These are phyloP conservation scores for Limanda limanda DNA, from an alignment of 2,113 vertebrate species.

Conservation along the genomic window DNA sequence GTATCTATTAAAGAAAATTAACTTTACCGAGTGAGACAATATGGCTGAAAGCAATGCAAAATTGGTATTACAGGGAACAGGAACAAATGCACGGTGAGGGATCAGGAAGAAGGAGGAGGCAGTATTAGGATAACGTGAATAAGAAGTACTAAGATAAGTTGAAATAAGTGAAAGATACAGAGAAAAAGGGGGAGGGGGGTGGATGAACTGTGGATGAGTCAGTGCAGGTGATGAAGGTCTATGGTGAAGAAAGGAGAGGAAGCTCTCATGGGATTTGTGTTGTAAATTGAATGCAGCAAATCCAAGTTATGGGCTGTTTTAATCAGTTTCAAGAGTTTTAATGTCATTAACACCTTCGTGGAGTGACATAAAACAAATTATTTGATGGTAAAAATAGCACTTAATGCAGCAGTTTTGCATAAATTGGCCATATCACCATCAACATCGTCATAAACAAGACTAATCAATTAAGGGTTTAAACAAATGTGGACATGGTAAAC, in stretches of 20 bases:
- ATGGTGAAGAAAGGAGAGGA: constrained; percentile 12
- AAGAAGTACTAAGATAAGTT: constrained; percentile 13
- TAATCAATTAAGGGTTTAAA: neutral
- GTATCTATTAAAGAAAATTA: neutral
- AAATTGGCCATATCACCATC: neutral
- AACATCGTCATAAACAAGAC: neutral
- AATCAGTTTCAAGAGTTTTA: neutral
- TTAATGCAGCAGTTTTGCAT: neutral
- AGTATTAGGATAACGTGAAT: neutral
- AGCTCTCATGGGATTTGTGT: neutral
- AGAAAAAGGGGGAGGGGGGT: neutral
- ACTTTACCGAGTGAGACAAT: constrained; percentile 1
- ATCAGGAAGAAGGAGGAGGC: constrained; percentile 20
- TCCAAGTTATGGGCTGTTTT: neutral
- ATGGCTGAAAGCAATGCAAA: constrained; percentile 21
- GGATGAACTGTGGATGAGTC: constrained; percentile 5
- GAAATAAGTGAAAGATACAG: constrained; percentile 22
- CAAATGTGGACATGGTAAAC: neutral
- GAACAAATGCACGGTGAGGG: neutral
- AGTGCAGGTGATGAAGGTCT: constrained; percentile 1
- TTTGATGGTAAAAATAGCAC: neutral
- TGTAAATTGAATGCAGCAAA: neutral
- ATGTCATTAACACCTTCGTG: neutral
- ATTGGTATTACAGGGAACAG: constrained; percentile 17
- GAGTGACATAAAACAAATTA: neutral